phyloP scores from a whole-genome alignment of 2,113 vertebrate species.

The Sinocyclocheilus anophthalmus region DNA sequence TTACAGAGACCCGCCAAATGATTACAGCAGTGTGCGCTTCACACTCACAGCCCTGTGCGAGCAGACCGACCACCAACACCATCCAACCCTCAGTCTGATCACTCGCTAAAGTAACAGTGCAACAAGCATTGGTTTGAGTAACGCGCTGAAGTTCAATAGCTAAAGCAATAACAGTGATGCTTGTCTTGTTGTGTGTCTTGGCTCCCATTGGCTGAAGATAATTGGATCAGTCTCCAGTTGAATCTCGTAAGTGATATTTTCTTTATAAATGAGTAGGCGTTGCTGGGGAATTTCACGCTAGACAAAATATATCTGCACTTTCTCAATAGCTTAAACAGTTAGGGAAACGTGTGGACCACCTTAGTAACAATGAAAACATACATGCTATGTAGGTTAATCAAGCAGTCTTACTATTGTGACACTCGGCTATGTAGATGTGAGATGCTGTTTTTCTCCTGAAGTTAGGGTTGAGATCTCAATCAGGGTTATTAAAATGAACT shows the following conservation, averaged over 20 bases:
- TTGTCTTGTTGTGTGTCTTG: conserved; percentile 8
- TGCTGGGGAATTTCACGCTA: conserved; percentile 17
- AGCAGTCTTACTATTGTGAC: no score
- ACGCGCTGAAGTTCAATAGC: neutral
- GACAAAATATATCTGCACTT: conserved; percentile 28
- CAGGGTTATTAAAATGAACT: no score
- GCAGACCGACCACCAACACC: neutral
- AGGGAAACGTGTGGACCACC: neutral
- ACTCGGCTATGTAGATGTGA: no score
- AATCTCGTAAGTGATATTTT: conserved; percentile 13
- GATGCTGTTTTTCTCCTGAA: neutral
- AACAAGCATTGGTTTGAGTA: neutral
- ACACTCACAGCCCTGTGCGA: conserved; percentile 4
- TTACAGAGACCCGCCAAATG: conserved; percentile 52
- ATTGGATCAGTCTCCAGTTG: conserved; percentile 8
- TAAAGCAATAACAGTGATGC: neutral
- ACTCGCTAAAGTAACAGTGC: neutral
- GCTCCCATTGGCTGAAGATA: neutral
- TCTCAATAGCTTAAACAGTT: conserved; percentile 4
- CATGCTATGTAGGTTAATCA: no score
- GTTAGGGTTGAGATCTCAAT: no score
- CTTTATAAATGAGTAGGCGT: conserved; percentile 14
- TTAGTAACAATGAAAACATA: conserved; percentile 8
- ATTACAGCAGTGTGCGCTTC: conserved; percentile 47
- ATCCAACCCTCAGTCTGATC: neutral